Percentiles rank a stretch among this genome's conserved stretches.
phyloP scores from a whole-genome alignment of 2,797 vertebrate genomes.

The Alosa sapidissima region DNA sequence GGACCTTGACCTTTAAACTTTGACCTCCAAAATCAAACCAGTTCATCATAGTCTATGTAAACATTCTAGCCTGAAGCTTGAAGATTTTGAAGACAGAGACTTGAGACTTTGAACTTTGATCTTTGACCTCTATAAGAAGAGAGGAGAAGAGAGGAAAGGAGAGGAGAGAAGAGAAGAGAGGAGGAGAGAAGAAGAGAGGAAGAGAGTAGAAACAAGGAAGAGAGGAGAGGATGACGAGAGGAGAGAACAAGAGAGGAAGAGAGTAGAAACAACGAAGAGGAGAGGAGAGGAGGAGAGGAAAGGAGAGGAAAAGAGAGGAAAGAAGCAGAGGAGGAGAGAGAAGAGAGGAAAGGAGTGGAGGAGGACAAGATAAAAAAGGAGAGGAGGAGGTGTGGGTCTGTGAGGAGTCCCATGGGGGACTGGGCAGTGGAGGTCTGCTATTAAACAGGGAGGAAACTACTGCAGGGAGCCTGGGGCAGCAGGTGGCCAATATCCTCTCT shows the following conservation, averaged over 20 bases:
- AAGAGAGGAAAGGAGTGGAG: neutral
- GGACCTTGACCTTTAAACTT: no score
- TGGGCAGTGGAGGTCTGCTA: neutral
- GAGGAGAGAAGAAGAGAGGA: neutral
- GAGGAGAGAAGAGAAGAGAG: neutral
- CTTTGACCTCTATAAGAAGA: no score
- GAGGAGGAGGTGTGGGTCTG: neutral
- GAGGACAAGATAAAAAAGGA: no score
- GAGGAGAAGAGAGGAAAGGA: neutral
- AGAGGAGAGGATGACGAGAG: neutral
- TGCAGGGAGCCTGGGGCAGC: neutral
- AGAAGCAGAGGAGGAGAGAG: neutral
- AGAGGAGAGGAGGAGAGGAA: neutral
- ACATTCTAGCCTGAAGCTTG: no score
- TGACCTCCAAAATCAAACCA: no score
- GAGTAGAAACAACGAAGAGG: neutral
- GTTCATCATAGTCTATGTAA: no score
- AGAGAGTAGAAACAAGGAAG: no score
- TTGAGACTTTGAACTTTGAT: no score
- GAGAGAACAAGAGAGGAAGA: neutral
- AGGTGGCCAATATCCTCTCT: constrained; percentile 12
- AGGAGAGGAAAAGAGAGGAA: neutral
- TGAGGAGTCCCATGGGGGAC: neutral
- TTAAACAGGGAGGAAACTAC: neutral
- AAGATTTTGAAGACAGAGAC: no score